A percentile compares a stretch with the other conserved stretches of the same genome.
Conservation (phyloP, 2,113 vertebrate genomes). For the Lanius ludovicianus region DNA sequence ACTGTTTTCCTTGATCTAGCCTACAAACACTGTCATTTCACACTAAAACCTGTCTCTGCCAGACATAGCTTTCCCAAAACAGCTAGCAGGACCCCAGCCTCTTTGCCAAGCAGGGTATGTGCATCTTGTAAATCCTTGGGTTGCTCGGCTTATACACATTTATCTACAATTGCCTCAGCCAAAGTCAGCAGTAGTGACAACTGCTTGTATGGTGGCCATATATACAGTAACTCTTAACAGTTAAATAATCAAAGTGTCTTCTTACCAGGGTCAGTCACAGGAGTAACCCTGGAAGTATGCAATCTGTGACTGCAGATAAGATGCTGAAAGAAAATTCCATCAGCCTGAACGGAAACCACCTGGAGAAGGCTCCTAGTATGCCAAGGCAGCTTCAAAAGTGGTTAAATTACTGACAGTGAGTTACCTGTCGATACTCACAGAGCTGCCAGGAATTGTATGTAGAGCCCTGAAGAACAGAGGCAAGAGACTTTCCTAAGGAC, state of each 20-base stretch:
- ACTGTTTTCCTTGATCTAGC: constrained; percentile 47
- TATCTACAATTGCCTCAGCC: neutral
- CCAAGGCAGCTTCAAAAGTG: neutral
- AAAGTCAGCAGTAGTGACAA: neutral
- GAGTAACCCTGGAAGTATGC: neutral
- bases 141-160: fast-evolving
- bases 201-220: neutral
- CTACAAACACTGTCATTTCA: constrained; percentile 51
- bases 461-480: neutral
- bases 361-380: neutral
- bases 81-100: constrained; percentile 1
- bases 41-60: constrained; percentile 28
- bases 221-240: neutral
- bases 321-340: neutral
- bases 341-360: neutral
- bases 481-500: neutral
- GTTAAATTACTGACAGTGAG: neutral
- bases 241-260: neutral
- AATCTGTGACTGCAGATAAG: neutral
- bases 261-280: neutral
- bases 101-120: constrained; percentile 35
- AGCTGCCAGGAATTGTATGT: neutral
- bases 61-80: constrained; percentile 42
- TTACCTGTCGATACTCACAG: neutral
- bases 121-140: constrained; percentile 20